Base-by-base conservation (phyloP, 2,888 invertebrate genomes). In the Listrodromus nycthemerus region DNA sequence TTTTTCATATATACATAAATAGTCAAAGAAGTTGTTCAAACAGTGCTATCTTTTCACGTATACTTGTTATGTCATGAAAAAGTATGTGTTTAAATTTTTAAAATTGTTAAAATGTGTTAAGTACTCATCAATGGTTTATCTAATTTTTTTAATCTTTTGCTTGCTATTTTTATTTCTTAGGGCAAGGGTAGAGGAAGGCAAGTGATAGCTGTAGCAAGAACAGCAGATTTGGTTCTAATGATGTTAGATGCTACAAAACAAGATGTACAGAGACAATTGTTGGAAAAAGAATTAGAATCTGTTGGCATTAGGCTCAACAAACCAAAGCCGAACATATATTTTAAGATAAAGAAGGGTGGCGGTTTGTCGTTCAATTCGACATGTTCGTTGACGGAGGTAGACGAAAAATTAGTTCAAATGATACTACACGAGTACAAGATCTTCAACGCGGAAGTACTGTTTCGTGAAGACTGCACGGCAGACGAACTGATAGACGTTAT, bases 161-260 rank as follows among this genome's bases (percentile, higher is more conserved):
- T 65, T 21, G 45, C n/a, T n/a, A n/a, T 24, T 45, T 2, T 16
- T 0, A 58, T 45, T 6, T 55, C 37, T 67, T 71, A 95, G 93
- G 97, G 97, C 86, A 98, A 98, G 94, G 98, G 98, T 90, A 95
- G 98, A 94, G 98, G 98, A 86, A 94, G 98, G 89, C 98, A 98
- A 95, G 96, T 99, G 10, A 99, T 99, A 93, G 99, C 99, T 16
- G 99, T 99, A 8, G 99, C 99, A 0, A 95, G 99, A 90, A 99
- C 99, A 3, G 98, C 99, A 0, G 99, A 99, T 94, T 94, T 99
- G 89, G 98, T 99, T 50, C 95, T 99, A 33, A 99, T 99, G 98
- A 99, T 99, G 99, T 94, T 99, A 93, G 99, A 99, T 93, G 99
- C 99, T 0, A 98, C 99, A 0, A 99, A 99, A 94, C 98, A 98